Percentiles rank a stretch among this genome's conserved stretches.
Conservation (phyloP, 2,797 vertebrate species). For the Malurus splendens region DNA sequence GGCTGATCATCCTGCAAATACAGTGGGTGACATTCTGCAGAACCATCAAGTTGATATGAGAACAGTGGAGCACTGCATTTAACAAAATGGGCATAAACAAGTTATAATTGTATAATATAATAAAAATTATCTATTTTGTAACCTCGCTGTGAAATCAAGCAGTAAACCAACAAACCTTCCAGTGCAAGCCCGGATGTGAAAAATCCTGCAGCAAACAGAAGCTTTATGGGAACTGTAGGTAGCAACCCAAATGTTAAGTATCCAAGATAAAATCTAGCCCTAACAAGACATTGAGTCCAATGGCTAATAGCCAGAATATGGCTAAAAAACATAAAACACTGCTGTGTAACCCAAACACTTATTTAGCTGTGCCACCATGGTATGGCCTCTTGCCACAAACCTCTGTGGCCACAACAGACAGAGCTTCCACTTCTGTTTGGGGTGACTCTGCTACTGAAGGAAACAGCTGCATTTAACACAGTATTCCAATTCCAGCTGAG, state of each 20-base stretch:
- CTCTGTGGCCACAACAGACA: background rate
- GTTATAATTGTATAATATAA: background rate
- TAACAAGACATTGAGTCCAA: background rate
- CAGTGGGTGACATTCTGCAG: background rate
- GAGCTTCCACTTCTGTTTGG: background rate
- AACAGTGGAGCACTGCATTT: background rate
- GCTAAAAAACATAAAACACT: background rate
- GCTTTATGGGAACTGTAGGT: background rate
- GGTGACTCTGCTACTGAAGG: background rate
- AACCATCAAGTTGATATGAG: background rate
- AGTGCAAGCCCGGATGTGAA: background rate
- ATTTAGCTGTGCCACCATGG: background rate
- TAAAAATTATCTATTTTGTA: background rate
- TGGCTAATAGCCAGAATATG: background rate
- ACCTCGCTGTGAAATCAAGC: background rate
- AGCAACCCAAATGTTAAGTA: background rate
- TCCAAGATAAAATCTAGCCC: background rate
- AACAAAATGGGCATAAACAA: background rate
- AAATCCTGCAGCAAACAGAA: background rate
- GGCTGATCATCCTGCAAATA: background rate
- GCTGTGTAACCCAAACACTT: background rate
- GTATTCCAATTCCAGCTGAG: background rate
- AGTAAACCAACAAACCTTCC: background rate
- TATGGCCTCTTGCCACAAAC: background rate
- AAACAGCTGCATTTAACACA: background rate